These are phyloP conservation scores for Sabellastarte sp. DNA, from an alignment of 2,888 invertebrate genomes.

Conservation along the genomic window DNA sequence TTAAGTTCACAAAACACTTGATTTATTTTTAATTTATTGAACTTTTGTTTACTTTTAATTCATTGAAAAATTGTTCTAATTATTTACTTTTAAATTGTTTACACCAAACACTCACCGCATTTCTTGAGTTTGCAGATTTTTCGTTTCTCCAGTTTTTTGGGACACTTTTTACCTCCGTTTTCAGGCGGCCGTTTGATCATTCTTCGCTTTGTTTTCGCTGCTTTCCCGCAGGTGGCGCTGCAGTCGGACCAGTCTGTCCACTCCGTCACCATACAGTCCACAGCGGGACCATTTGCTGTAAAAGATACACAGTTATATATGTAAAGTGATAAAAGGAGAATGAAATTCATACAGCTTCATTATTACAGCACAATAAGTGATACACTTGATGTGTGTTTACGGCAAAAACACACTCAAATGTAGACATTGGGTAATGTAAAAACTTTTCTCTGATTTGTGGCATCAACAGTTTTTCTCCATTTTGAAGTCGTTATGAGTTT, in stretches of 20 bases:
- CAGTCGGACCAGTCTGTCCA: conserved; percentile 86
- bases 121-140: conserved; percentile 20
- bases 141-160: conserved; percentile 38
- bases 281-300: too few relatives aligned
- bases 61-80: not conserved
- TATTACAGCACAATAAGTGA: too few relatives aligned
- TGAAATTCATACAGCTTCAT: too few relatives aligned
- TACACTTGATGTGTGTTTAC: too few relatives aligned
- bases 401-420: too few relatives aligned
- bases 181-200: conserved; percentile 43
- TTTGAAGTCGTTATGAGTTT: too few relatives aligned
- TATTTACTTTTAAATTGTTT: too few relatives aligned
- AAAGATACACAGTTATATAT: too few relatives aligned
- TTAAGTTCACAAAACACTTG: conserved; percentile 21
- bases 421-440: too few relatives aligned
- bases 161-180: conserved; percentile 51
- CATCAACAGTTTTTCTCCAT: too few relatives aligned
- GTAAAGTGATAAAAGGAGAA: too few relatives aligned
- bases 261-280: conserved; percentile 45
- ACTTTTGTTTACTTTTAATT: not conserved
- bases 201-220: conserved; percentile 24
- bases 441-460: too few relatives aligned
- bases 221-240: conserved; percentile 74
- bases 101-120: conserved; percentile 24
- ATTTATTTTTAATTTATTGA: not conserved